These are phyloP conservation scores for Hormiphora californensis DNA, from an alignment of 37 sponge, comb jelly and placozoan species.

Conservation along the genomic window DNA sequence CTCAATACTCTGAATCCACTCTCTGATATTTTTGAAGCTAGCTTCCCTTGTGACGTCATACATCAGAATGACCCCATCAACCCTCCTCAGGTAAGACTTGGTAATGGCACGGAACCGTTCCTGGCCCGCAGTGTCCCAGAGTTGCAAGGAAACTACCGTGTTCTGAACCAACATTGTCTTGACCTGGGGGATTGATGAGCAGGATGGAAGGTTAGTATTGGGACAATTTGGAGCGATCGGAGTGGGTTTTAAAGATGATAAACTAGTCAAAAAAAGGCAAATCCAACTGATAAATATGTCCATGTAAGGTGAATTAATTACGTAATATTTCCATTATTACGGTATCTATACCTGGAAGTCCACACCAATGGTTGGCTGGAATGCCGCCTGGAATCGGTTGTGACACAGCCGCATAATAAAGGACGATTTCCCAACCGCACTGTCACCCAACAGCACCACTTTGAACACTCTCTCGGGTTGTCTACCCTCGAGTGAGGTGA, in stretches of 20 bases:
- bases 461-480: slow-evolving; percentile 65
- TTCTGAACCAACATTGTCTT: slow-evolving; percentile 51
- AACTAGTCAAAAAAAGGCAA: no score
- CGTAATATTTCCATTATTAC: no score
- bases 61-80: slow-evolving; percentile 72
- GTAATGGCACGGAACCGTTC: slow-evolving; percentile 66
- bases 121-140: slow-evolving; percentile 89
- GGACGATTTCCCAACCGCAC: slow-evolving; percentile 75
- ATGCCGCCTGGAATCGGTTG: slow-evolving; percentile 62
- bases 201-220: neutral
- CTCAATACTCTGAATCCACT: slow-evolving; percentile 75
- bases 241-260: no score
- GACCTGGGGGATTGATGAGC: neutral
- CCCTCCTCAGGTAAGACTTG: slow-evolving; percentile 70
- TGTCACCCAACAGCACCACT: slow-evolving; percentile 70
- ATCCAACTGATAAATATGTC: no score
- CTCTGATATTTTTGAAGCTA: slow-evolving; percentile 68
- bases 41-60: slow-evolving; percentile 73
- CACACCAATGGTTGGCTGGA: slow-evolving; percentile 73
- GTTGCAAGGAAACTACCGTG: slow-evolving; percentile 62
- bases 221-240: no score
- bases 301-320: no score
- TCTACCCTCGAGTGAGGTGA: slow-evolving; percentile 54
- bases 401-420: slow-evolving; percentile 70
- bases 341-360: neutral